A percentile compares a stretch with the other conserved stretches of the same genome.
These are phyloP conservation scores for Limonius californicus DNA, from an alignment of 1,140 invertebrate species.

Conservation along the genomic window DNA sequence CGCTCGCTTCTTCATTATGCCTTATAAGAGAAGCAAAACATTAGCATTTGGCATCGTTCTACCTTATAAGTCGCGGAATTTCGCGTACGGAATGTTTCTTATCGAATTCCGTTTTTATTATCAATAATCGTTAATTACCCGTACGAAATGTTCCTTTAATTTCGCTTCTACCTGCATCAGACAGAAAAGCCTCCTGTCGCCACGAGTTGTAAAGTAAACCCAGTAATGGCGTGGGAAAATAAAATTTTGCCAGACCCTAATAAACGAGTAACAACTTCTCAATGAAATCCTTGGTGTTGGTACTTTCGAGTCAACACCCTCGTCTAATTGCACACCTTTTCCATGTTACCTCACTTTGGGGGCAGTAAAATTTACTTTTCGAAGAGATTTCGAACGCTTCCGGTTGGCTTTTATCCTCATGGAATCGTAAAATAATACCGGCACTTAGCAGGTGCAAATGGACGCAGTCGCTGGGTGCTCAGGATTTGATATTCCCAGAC, in stretches of 20 bases:
- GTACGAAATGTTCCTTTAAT: too few relatives aligned
- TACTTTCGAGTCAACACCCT: too few relatives aligned
- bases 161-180: not conserved
- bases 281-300: too few relatives aligned
- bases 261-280: not conserved
- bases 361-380: not conserved
- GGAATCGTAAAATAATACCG: constrained; percentile 8
- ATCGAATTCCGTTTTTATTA: too few relatives aligned
- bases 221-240: not conserved
- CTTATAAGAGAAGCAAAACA: too few relatives aligned
- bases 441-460: constrained; percentile 18
- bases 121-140: too few relatives aligned
- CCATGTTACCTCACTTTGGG: too few relatives aligned
- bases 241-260: not conserved
- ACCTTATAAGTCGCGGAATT: too few relatives aligned
- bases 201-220: not conserved
- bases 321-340: too few relatives aligned
- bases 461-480: not conserved
- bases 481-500: constrained; percentile 10
- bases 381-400: not conserved
- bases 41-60: too few relatives aligned
- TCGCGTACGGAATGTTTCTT: too few relatives aligned
- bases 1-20: too few relatives aligned
- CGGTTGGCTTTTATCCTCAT: not conserved
- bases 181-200: not conserved